Conservation (phyloP, 92 coral and sea anemone genomes). For the Epizoanthus scotinus region DNA sequence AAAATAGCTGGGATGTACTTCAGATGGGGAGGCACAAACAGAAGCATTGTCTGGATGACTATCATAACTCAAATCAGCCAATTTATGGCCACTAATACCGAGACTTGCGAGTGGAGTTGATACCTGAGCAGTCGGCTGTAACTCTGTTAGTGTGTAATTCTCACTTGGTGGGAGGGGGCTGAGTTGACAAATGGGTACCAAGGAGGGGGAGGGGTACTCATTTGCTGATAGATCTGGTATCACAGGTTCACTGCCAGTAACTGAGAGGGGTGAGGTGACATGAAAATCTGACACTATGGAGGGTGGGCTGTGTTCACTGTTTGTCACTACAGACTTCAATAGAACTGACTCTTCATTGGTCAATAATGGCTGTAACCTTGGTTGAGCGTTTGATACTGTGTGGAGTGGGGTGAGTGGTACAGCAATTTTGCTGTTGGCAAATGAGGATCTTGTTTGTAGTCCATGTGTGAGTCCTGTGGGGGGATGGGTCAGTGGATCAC, state of each 20-base stretch:
- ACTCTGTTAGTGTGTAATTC: constrained; percentile 26
- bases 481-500: neutral
- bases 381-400: neutral
- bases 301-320: neutral
- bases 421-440: neutral
- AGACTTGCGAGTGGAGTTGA: constrained; percentile 3
- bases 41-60: neutral
- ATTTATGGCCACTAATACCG: neutral
- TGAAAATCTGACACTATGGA: constrained; percentile 3
- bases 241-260: neutral
- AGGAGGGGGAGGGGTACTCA: neutral
- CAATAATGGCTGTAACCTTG: neutral
- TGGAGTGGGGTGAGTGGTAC: neutral
- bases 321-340: constrained; percentile 7
- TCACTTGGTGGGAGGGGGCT: neutral
- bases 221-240: neutral
- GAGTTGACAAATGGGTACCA: neutral
- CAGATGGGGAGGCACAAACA: neutral
- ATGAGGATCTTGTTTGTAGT: neutral
- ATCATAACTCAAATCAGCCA: neutral
- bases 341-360: neutral
- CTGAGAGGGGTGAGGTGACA: neutral
- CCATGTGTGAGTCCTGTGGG: neutral
- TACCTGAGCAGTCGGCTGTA: neutral
- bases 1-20: neutral